A percentile compares a stretch with the other conserved stretches of the same genome.
phyloP scores from a whole-genome alignment of 1,140 invertebrate genomes.

The Pogonognathellus flavescens region DNA sequence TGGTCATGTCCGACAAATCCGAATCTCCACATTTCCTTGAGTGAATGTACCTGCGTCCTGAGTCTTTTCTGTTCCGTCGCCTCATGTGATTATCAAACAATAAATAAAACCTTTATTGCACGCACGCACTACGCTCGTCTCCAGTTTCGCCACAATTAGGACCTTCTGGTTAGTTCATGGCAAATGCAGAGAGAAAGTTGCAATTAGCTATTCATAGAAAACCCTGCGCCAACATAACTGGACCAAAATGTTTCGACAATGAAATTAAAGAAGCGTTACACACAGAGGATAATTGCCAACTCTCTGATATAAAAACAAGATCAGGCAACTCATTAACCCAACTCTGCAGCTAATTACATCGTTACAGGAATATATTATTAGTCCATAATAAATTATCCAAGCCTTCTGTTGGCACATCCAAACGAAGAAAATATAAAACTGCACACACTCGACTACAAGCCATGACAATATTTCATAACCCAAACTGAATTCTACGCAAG shows the following conservation, averaged over 20 bases:
- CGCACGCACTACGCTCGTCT: neutral
- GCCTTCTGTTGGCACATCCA: neutral
- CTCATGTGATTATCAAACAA: too few relatives aligned
- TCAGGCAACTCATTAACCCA: neutral
- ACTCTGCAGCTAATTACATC: conserved; percentile 7
- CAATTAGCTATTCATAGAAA: neutral
- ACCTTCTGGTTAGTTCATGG: too few relatives aligned
- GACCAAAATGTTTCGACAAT: conserved; percentile 15
- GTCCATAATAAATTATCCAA: too few relatives aligned
- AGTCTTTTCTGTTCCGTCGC: neutral
- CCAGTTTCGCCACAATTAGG: neutral
- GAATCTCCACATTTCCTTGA: conserved; percentile 26
- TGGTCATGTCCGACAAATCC: conserved; percentile 36
- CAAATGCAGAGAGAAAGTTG: too few relatives aligned
- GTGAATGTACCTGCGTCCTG: conserved; percentile 40
- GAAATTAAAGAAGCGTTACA: conserved; percentile 1
- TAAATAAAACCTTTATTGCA: neutral
- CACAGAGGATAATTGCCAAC: neutral
- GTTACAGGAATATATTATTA: neutral
- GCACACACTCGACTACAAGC: too few relatives aligned
- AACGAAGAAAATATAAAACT: too few relatives aligned
- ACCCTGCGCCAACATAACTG: neutral
- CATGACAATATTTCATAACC: too few relatives aligned
- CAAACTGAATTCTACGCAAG: too few relatives aligned
- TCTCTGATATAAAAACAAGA: conserved; percentile 1